Evolutionary conservation across 2,113 vertebrate genomes (phyloP).

Genomic region (Synodontis membranacea): DNA sequence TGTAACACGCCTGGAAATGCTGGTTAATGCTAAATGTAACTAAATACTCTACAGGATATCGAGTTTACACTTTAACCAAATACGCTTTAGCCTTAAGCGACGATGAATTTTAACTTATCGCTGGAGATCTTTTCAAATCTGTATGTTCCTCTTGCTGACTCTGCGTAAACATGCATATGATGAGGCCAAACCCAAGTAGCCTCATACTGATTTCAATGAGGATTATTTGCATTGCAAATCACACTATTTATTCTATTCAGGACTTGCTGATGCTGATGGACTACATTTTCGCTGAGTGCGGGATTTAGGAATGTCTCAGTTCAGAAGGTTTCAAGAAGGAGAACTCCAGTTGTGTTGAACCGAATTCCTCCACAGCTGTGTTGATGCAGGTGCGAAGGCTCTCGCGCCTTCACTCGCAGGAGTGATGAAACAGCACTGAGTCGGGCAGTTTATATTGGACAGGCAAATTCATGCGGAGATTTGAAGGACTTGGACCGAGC

Average conservation of each 20-base stretch:
- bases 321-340: not conserved
- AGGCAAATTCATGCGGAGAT: constrained; percentile 7
- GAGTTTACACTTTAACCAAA: not conserved
- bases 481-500: constrained; percentile 19
- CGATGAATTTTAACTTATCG: not conserved
- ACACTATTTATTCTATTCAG: not conserved
- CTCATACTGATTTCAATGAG: constrained; percentile 12
- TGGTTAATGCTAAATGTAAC: not conserved
- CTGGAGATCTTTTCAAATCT: not conserved
- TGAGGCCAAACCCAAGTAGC: not conserved
- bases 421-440: constrained; percentile 19
- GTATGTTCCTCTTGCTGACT: not conserved
- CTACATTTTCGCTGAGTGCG: not conserved
- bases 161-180: not conserved
- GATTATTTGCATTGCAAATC: constrained; percentile 34
- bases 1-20: not conserved
- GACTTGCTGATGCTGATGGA: not conserved
- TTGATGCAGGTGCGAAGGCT: constrained; percentile 46
- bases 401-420: constrained; percentile 21
- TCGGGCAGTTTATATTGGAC: constrained; percentile 38
- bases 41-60: not conserved
- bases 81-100: not conserved
- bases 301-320: not conserved
- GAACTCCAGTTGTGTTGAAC: not conserved
- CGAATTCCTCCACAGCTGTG: constrained; percentile 4